These are phyloP conservation scores for Antheraea assamensis DNA, from an alignment of 2,888 invertebrate species.

Conservation along the genomic window DNA sequence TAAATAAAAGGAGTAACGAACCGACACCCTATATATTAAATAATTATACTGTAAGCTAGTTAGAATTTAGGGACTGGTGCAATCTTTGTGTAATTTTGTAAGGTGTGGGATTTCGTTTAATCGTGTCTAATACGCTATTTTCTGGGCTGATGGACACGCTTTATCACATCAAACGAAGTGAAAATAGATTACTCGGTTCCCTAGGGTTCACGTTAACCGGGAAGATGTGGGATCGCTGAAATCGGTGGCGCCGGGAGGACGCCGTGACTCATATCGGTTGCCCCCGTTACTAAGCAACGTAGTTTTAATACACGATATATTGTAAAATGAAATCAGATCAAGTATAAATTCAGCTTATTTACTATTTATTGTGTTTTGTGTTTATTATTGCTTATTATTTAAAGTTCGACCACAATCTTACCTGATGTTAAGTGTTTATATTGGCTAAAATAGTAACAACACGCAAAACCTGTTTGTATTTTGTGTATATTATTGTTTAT, in stretches of 20 bases:
- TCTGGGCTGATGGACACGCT: constrained; percentile 33
- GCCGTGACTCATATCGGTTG: constrained; percentile 62
- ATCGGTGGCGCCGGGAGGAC: constrained; percentile 66
- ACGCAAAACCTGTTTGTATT: too few relatives aligned
- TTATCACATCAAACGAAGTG: constrained; percentile 44
- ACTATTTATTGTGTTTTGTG: too few relatives aligned
- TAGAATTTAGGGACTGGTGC: background rate
- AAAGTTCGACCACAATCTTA: too few relatives aligned
- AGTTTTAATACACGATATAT: constrained; percentile 39
- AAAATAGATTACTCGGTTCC: constrained; percentile 59
- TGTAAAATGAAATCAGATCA: constrained; percentile 24
- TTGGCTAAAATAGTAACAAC: too few relatives aligned
- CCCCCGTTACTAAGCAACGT: constrained; percentile 59
- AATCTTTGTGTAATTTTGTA: constrained; percentile 17
- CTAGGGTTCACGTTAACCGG: constrained; percentile 41
- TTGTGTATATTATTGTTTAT: too few relatives aligned
- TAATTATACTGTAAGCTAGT: background rate
- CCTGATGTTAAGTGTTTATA: too few relatives aligned
- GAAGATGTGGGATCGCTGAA: constrained; percentile 48
- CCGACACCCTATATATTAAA: background rate
- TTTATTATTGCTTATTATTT: too few relatives aligned
- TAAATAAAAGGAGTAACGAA: background rate
- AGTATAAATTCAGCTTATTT: constrained; percentile 15
- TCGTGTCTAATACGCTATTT: constrained; percentile 32
- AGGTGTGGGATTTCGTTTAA: constrained; percentile 22